Conservation (phyloP, 2,113 vertebrate genomes). For the Poeciliopsis prolifica region DNA sequence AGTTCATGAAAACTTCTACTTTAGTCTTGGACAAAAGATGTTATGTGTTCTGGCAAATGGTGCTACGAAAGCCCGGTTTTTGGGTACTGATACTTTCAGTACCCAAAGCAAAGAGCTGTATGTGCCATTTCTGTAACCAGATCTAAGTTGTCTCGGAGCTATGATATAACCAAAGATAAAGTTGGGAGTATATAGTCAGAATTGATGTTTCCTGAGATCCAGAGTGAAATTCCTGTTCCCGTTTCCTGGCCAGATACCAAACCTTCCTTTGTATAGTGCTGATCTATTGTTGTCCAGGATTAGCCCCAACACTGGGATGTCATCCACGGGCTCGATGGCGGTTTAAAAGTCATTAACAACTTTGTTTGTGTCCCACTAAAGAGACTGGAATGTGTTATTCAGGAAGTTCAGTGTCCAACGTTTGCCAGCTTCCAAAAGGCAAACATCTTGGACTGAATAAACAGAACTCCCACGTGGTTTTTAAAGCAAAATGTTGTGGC, state of each 20-base stretch:
- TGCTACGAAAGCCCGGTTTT: too few species aligned
- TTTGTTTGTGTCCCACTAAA: slow-evolving; percentile 1
- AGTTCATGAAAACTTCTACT: background rate
- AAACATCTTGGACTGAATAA: slow-evolving; percentile 1
- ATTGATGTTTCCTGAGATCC: background rate
- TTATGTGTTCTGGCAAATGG: background rate
- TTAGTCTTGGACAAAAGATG: background rate
- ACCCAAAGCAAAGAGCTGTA: background rate
- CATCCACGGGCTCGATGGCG: background rate
- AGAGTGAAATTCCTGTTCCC: background rate
- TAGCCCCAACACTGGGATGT: background rate
- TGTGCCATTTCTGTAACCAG: too few species aligned
- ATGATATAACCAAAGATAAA: background rate
- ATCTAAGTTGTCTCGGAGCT: background rate
- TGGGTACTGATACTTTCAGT: background rate
- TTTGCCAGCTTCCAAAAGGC: background rate
- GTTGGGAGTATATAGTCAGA: background rate
- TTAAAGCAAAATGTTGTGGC: background rate
- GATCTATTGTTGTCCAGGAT: background rate
- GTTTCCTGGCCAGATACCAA: background rate
- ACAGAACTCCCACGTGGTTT: background rate
- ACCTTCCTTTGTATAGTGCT: background rate
- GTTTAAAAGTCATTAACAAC: background rate
- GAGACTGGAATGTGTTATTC: background rate
- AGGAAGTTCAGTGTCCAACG: background rate